A percentile compares a stretch with the other conserved stretches of the same genome.
phyloP scores from a whole-genome alignment of 53 echinoderm and acorn worm species.

The Astropecten irregularis region DNA sequence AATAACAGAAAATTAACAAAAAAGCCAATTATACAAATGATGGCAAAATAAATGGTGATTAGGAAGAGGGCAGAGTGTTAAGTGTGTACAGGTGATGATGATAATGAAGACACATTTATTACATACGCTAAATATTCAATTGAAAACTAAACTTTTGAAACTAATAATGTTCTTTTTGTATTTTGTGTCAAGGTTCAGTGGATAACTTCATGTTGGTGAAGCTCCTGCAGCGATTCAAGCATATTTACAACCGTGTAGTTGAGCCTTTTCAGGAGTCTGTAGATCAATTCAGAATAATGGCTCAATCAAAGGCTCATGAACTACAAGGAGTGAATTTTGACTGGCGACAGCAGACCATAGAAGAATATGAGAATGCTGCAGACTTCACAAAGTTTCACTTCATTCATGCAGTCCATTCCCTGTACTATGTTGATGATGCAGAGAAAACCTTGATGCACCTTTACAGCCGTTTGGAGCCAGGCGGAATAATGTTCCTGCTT shows the following conservation, averaged over 20 bases:
- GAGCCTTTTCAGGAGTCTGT: background rate
- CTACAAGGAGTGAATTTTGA: background rate
- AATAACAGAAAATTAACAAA: too few relatives aligned
- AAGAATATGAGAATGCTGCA: background rate
- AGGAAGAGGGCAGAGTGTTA: too few relatives aligned
- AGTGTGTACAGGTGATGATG: too few relatives aligned
- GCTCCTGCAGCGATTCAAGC: background rate
- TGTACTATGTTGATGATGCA: background rate
- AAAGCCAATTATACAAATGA: too few relatives aligned
- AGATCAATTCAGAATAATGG: background rate
- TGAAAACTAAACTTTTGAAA: background rate
- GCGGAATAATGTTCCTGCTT: background rate
- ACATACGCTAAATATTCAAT: too few relatives aligned
- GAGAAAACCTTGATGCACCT: background rate
- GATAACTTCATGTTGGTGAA: background rate
- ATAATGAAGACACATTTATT: too few relatives aligned
- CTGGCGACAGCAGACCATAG: conserved; percentile 22
- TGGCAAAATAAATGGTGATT: too few relatives aligned
- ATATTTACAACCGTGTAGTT: background rate
- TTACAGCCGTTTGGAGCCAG: background rate
- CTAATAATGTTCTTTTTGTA: background rate
- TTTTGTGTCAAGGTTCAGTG: background rate
- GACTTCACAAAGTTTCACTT: background rate
- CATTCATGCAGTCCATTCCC: background rate
- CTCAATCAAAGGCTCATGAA: background rate